phyloP scores from a whole-genome alignment of 1,140 invertebrate genomes.

The Anagrus nilaparvatae region DNA sequence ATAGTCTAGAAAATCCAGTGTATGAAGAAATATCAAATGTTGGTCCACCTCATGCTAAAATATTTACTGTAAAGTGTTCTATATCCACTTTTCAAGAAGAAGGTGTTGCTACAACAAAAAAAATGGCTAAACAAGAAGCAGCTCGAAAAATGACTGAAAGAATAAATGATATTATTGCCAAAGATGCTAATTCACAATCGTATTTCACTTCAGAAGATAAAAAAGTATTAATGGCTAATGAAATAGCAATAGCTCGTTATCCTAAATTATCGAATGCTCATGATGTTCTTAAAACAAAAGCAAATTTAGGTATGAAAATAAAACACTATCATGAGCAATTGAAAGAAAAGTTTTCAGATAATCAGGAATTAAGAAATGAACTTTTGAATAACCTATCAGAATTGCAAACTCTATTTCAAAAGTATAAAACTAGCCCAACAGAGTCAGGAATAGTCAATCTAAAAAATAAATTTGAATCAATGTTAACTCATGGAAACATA shows the following conservation, averaged over 20 bases:
- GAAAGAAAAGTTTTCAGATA: conserved; percentile 11
- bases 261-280: conserved; percentile 6
- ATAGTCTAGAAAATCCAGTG: conserved; percentile 50
- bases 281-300: conserved; percentile 19
- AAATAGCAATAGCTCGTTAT: conserved; percentile 20
- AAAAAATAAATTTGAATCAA: neutral
- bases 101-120: conserved; percentile 44
- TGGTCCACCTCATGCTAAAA: conserved; percentile 59
- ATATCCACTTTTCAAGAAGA: conserved; percentile 49
- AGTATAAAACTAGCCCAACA: no score
- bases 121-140: conserved; percentile 47
- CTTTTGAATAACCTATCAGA: conserved; percentile 7
- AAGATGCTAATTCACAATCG: neutral
- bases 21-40: conserved; percentile 55
- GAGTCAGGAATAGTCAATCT: no score
- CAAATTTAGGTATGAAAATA: conserved; percentile 29
- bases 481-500: conserved; percentile 9
- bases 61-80: conserved; percentile 57
- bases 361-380: conserved; percentile 9
- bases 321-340: conserved; percentile 26
- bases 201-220: neutral
- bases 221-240: neutral
- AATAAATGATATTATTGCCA: conserved; percentile 24
- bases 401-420: neutral
- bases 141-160: conserved; percentile 44